Base-by-base conservation (phyloP, 2,797 vertebrate genomes). In the Natrix natrix region DNA sequence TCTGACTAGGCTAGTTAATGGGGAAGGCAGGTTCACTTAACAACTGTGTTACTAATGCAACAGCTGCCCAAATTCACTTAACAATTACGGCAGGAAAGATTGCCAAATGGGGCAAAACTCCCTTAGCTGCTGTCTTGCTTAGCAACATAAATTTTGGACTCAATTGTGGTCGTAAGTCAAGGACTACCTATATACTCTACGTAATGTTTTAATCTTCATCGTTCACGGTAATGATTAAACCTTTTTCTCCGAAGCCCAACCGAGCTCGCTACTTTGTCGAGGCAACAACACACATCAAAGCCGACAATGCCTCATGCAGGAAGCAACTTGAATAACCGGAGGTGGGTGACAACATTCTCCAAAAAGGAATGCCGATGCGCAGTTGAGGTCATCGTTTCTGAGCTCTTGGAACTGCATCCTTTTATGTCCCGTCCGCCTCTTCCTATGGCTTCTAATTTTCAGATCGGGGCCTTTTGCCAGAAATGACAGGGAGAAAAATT, bases 171-270 rank as follows among this genome's bases (percentile, higher is more conserved):
- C 14, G 1, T 3, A 32, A 3, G 14, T 69, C 66, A 69, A 69
- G 66, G 66, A 16, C n/a, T 69, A 7, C 14, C 14, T 17, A 32
- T 8, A 11, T 26, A 10, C 8, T 22, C 37, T 48, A 52, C 24
- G 6, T 57, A 43, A 5, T 52, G 6, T 63, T 88, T 61, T 28
- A 3, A 8, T 56, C 48, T 22, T 78, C 94, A 17, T 94, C 91
- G n/a, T 83, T 96, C 94, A 93, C 55, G 91, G 90, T 95, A 93
- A 95, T 87, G 32, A 55, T 93, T 8, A 95, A 91, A 95, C 2
- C 59, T 88, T 97, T 97, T 13, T 96, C 55, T 94, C 97, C 96
- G 55, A 96, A 98, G 97, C 91, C 95, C 26, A 96, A 89, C 94
- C 93, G 93, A 95, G 86, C 90, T 93, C 94, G 94, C 60, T 26